phyloP scores from a whole-genome alignment of 2,888 invertebrate species.

The Caenorhabditis sp. region DNA sequence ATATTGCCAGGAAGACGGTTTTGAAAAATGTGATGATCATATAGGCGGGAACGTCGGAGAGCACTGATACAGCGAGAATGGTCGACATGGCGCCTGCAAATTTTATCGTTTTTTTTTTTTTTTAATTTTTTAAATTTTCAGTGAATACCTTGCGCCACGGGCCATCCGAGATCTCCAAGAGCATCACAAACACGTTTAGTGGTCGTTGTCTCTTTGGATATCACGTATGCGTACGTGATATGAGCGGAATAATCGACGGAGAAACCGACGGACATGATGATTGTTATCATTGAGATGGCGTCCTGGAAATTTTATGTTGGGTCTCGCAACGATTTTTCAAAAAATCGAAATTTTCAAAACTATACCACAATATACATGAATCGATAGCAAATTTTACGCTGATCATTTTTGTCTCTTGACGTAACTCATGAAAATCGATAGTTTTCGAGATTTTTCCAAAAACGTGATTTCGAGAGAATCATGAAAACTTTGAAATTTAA shows the following conservation, averaged over 20 bases:
- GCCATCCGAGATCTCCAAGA: constrained; percentile 92
- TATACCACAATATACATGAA: too few relatives aligned
- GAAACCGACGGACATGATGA: constrained; percentile 97
- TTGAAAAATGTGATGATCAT: constrained; percentile 97
- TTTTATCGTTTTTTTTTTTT: constrained; percentile 87
- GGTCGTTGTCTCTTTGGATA: constrained; percentile 73
- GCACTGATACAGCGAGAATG: constrained; percentile 91
- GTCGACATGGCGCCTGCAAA: constrained; percentile 90
- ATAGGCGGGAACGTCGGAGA: constrained; percentile 93
- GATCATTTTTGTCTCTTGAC: too few relatives aligned
- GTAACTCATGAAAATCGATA: too few relatives aligned
- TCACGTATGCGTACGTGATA: constrained; percentile 80
- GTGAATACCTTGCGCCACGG: constrained; percentile 93
- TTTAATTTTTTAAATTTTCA: constrained; percentile 4
- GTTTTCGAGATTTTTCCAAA: too few relatives aligned
- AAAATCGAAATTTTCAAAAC: too few relatives aligned
- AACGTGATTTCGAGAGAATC: too few relatives aligned
- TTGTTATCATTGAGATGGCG: constrained; percentile 87
- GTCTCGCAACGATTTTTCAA: too few relatives aligned
- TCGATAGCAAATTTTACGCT: too few relatives aligned
- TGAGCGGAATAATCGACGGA: constrained; percentile 94
- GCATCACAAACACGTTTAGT: constrained; percentile 88
- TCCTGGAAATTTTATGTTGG: constrained; percentile 85
- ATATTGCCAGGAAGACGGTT: constrained; percentile 83
- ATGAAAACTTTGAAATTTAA: too few relatives aligned